Evolutionary conservation across 2,797 vertebrate genomes (phyloP).

Genomic region (Molossus alvarezi): DNA sequence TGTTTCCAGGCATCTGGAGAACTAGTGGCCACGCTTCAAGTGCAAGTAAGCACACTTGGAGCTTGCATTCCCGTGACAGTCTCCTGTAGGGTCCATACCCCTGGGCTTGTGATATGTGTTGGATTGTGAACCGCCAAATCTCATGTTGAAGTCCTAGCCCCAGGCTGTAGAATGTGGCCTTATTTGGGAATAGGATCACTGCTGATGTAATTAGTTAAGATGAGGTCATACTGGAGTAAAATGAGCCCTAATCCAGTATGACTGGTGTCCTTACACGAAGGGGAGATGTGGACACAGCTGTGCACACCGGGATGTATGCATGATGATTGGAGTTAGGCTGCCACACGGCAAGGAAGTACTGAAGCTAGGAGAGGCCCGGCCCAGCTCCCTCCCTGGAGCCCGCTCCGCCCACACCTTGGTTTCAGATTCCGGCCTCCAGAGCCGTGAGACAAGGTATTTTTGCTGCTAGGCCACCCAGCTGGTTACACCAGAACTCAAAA

Average conservation of each 20-base stretch:
- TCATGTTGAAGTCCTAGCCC: not conserved
- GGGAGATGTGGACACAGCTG: not conserved
- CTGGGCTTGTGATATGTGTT: not conserved
- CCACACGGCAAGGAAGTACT: too few relatives aligned
- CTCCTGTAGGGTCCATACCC: not conserved
- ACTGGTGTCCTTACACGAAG: not conserved
- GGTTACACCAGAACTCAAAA: not conserved
- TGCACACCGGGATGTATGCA: fast-evolving
- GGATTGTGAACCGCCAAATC: not conserved
- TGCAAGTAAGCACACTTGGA: not conserved
- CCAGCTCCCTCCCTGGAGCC: not conserved
- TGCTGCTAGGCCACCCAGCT: not conserved
- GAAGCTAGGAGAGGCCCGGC: not conserved
- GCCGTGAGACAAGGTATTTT: fast-evolving
- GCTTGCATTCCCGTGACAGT: not conserved
- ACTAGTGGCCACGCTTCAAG: not conserved
- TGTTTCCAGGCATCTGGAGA: not conserved
- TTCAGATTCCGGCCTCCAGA: not conserved
- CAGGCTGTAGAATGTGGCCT: not conserved
- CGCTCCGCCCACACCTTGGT: not conserved
- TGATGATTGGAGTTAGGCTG: not conserved
- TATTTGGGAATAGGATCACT: not conserved
- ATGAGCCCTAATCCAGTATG: not conserved
- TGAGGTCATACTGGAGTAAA: not conserved
- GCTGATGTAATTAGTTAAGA: not conserved